Conservation (phyloP, 2,113 vertebrate genomes). For the Phodopus roborovskii region DNA sequence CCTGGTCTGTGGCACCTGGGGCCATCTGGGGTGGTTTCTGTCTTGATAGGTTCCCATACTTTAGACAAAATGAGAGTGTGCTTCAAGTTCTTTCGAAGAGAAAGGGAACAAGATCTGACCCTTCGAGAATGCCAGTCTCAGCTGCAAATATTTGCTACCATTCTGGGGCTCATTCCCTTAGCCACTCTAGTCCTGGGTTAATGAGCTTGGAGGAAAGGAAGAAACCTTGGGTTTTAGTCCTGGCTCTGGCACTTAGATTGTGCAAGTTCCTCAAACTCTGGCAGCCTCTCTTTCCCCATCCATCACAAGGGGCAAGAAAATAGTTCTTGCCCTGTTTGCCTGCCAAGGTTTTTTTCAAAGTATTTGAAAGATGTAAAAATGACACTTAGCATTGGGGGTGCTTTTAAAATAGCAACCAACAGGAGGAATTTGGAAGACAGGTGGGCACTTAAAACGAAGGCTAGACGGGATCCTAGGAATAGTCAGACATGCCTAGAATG, state of each 20-base stretch:
- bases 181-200: background rate
- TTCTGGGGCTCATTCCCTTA: too few relatives aligned
- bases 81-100: background rate
- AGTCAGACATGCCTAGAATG: background rate
- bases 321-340: background rate
- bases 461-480: background rate
- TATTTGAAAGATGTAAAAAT: background rate
- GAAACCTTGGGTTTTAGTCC: background rate
- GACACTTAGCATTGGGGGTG: background rate
- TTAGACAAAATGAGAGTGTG: background rate
- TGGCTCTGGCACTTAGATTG: background rate
- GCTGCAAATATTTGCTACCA: background rate
- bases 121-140: background rate
- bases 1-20: background rate
- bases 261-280: background rate
- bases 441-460: background rate
- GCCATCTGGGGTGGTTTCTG: background rate
- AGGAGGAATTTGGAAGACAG: background rate
- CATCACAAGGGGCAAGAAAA: background rate
- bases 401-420: background rate
- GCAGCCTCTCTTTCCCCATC: background rate
- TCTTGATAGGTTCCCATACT: background rate
- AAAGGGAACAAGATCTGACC: background rate
- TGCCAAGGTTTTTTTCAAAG: conserved; percentile 17
- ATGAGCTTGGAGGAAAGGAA: background rate